Conservation (phyloP, 2,797 vertebrate species). For the Moxostoma hubbsi region DNA sequence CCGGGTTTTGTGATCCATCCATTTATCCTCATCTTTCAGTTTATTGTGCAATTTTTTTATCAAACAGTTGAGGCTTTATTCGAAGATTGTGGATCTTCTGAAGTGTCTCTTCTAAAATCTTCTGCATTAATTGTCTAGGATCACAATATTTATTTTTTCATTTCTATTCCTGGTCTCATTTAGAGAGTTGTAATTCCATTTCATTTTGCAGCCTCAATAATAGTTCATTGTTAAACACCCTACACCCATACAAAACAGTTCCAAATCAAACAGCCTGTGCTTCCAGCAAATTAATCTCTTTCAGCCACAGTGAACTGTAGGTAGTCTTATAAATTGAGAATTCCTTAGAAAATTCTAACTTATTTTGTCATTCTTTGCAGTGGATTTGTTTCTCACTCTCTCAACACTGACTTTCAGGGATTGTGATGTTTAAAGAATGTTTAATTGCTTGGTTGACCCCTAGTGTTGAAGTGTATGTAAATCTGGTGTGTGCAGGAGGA, state of each 20-base stretch:
- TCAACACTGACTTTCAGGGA: slow-evolving; percentile 13
- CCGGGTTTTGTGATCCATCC: not conserved
- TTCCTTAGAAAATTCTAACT: no score
- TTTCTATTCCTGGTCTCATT: slow-evolving; percentile 25
- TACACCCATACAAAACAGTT: slow-evolving; percentile 35
- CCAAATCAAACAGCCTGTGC: slow-evolving; percentile 7
- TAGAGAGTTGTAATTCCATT: slow-evolving; percentile 35
- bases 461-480: no score
- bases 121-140: slow-evolving; percentile 36
- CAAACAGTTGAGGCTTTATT: slow-evolving; percentile 49
- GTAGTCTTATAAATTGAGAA: not conserved
- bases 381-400: not conserved
- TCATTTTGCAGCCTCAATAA: slow-evolving; percentile 40
- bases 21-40: slow-evolving; percentile 26
- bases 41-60: slow-evolving; percentile 45
- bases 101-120: slow-evolving; percentile 28
- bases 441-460: no score
- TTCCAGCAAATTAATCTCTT: slow-evolving; percentile 11
- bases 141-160: not conserved
- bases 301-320: slow-evolving; percentile 5
- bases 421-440: not conserved
- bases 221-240: slow-evolving; percentile 43
- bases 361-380: not conserved
- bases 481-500: no score
- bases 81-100: slow-evolving; percentile 20